Percentiles rank a stretch among this genome's conserved stretches.
These are phyloP conservation scores for Montipora sp. DNA, from an alignment of 64 coral and sea anemone species.

Conservation along the genomic window DNA sequence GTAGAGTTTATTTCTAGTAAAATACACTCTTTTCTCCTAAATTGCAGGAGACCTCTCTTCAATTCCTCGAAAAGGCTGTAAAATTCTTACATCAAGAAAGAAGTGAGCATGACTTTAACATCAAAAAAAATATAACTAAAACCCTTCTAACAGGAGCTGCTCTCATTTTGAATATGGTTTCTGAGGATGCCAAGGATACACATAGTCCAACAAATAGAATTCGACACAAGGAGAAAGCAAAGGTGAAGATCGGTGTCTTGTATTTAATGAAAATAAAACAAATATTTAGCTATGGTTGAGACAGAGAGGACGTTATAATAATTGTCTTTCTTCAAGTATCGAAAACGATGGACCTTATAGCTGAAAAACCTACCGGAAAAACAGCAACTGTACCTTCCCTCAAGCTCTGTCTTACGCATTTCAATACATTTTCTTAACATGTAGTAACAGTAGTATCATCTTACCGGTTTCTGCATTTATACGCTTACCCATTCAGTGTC, in stretches of 20 bases:
- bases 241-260: not conserved
- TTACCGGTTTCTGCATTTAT: too few relatives aligned
- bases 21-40: not conserved
- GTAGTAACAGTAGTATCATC: too few relatives aligned
- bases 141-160: not conserved
- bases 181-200: not conserved
- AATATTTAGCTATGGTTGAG: too few relatives aligned
- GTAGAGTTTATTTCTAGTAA: not conserved
- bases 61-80: not conserved
- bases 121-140: not conserved
- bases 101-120: not conserved
- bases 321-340: too few relatives aligned
- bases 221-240: not conserved
- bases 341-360: too few relatives aligned
- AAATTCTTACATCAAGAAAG: not conserved
- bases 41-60: conserved; percentile 11
- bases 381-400: too few relatives aligned
- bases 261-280: too few relatives aligned
- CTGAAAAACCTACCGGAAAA: too few relatives aligned
- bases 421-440: too few relatives aligned
- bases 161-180: not conserved
- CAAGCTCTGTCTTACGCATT: too few relatives aligned
- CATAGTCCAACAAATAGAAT: not conserved
- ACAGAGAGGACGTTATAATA: too few relatives aligned
- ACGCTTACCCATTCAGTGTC: too few relatives aligned